A percentile compares a stretch with the other conserved stretches of the same genome.
phyloP scores from a whole-genome alignment of 2,113 vertebrate species.

The Petaurus breviceps region DNA sequence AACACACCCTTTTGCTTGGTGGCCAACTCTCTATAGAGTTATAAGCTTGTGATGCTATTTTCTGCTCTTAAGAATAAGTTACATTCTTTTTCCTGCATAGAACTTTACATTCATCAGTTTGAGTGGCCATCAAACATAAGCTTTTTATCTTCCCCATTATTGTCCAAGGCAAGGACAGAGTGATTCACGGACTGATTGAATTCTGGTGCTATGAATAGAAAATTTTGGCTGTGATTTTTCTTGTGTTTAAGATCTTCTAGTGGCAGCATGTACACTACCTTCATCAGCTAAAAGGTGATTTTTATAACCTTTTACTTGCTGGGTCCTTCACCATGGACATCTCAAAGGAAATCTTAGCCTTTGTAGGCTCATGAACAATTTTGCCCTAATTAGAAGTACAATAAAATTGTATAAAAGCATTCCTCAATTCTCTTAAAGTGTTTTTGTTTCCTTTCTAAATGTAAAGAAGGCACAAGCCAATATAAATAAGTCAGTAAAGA shows the following conservation, averaged over 20 bases:
- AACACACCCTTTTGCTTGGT: not conserved
- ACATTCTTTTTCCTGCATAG: not conserved
- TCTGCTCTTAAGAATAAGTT: not conserved
- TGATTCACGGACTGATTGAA: not conserved
- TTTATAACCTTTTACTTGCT: slow-evolving; percentile 18
- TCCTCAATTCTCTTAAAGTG: not conserved
- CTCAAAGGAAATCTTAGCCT: slow-evolving; percentile 5
- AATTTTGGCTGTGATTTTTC: not conserved
- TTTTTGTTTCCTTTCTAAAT: slow-evolving; percentile 28
- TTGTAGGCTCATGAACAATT: not conserved
- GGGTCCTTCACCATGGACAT: not conserved
- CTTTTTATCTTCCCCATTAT: slow-evolving; percentile 5
- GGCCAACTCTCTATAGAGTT: not conserved
- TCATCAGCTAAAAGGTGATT: slow-evolving; percentile 11
- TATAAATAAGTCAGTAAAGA: not conserved
- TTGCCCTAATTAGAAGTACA: slow-evolving; percentile 27
- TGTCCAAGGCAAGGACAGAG: slow-evolving; percentile 37
- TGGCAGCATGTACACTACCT: not conserved
- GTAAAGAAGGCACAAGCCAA: not conserved
- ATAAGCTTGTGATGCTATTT: not conserved
- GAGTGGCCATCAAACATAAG: slow-evolving; percentile 22
- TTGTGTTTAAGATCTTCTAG: slow-evolving; percentile 18
- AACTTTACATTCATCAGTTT: not conserved
- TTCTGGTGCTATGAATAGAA: not conserved
- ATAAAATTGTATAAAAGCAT: not conserved